Conservation (phyloP, 2,797 vertebrate genomes). For the Scyliorhinus canicula region DNA sequence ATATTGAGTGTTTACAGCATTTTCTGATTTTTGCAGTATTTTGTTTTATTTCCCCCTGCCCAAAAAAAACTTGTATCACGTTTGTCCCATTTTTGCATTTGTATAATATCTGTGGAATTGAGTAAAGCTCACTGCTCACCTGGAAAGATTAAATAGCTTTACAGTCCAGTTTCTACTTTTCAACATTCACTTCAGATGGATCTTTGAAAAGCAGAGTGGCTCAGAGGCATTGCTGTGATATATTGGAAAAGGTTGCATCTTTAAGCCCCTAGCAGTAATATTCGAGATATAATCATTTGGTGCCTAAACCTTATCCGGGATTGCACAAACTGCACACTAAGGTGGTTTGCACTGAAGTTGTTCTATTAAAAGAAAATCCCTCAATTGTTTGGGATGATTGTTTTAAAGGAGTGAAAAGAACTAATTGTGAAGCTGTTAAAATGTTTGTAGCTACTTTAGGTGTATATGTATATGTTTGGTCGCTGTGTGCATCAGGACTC, state of each 20-base stretch:
- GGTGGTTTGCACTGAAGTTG: slow-evolving; percentile 33
- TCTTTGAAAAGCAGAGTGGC: neutral
- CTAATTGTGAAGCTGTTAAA: slow-evolving; percentile 30
- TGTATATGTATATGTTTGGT: slow-evolving; percentile 33
- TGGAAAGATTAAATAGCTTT: slow-evolving; percentile 28
- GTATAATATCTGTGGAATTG: neutral
- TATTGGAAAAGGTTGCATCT: neutral
- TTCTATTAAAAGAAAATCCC: neutral
- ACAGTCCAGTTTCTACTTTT: neutral
- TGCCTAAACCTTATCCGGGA: slow-evolving; percentile 10
- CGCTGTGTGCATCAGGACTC: slow-evolving; percentile 44
- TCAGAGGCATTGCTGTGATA: slow-evolving; percentile 25
- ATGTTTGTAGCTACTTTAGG: slow-evolving; percentile 18
- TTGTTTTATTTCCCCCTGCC: neutral
- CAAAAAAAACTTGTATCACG: neutral
- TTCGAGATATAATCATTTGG: neutral
- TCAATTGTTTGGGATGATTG: slow-evolving; percentile 35
- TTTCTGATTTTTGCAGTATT: neutral
- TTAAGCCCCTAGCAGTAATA: neutral
- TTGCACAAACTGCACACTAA: slow-evolving; percentile 37
- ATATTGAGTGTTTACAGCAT: neutral
- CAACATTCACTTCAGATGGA: neutral
- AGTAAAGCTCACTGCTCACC: slow-evolving; percentile 12
- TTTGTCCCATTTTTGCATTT: slow-evolving; percentile 1
- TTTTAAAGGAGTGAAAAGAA: neutral